These are phyloP conservation scores for Pissodes strobi DNA, from an alignment of 1,140 invertebrate genomes.

Conservation along the genomic window DNA sequence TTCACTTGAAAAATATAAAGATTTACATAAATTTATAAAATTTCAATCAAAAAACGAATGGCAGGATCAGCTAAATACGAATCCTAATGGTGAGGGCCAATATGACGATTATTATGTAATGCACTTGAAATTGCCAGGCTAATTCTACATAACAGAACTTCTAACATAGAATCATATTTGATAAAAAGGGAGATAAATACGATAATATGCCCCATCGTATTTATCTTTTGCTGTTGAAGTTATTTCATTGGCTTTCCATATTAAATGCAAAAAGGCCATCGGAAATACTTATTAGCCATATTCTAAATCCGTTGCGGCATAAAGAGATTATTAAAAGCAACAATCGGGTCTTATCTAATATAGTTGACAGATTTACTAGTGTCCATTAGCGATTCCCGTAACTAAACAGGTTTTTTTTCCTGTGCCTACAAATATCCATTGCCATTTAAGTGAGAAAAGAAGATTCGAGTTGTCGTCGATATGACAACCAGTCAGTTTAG, in stretches of 20 bases:
- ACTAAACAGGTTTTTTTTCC: constrained; percentile 20
- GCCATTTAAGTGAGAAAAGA: constrained; percentile 27
- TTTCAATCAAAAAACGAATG: too few relatives aligned
- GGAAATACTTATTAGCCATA: constrained; percentile 1
- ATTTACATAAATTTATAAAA: too few relatives aligned
- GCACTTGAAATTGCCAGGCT: too few relatives aligned
- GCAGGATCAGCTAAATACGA: too few relatives aligned
- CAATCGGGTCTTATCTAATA: constrained; percentile 17
- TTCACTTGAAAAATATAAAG: too few relatives aligned
- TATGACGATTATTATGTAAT: too few relatives aligned
- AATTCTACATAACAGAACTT: too few relatives aligned
- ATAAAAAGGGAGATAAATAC: too few relatives aligned
- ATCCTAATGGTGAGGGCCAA: too few relatives aligned
- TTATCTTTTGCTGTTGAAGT: too few relatives aligned
- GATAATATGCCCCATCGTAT: too few relatives aligned
- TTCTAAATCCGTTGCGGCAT: constrained; percentile 2
- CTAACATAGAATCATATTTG: too few relatives aligned
- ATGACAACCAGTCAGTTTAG: constrained; percentile 22
- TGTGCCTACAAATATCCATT: constrained; percentile 24
- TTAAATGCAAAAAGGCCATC: background rate
- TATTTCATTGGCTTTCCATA: background rate
- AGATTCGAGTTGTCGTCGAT: constrained; percentile 18
- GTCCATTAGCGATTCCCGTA: constrained; percentile 24
- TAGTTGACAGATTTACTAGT: constrained; percentile 33
- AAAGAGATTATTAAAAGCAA: constrained; percentile 15